Base-by-base conservation (phyloP, 2,888 invertebrate species). In the Mythimna vitellina region DNA sequence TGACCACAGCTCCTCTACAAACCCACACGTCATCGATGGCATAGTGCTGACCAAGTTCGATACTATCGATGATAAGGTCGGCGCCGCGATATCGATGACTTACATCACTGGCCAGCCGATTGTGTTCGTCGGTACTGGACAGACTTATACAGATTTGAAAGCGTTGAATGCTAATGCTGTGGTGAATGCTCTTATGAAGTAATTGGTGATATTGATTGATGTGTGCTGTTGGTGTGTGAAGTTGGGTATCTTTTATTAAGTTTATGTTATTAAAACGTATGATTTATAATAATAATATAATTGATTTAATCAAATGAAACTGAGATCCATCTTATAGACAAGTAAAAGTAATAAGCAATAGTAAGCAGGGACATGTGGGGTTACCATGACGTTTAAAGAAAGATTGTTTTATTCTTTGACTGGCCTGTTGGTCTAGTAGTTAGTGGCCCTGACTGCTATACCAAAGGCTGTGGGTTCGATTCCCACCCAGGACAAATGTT, bases 101-200 rank as follows among this genome's bases (percentile, higher is more conserved):
- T 99, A 99, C 93, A 99, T 99, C 80, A 99, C 99, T 0, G 99
- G 99, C 0, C 99, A 99, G 93, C 99, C 99, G 0, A 99, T 99
- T 68, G 99, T 99, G 60, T 99, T 99, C 92, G 99, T 99, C 22
- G 99, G 99, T 54, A 99, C 99, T 5, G 99, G 99, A 3, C 99
- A 99, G 96, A 99, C 99, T 0, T 99, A 99, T 94, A 98, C 99
- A 0, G 99, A 99, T 96, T 96, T 99, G 88, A 99, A 99, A 93
- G 99, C 99, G 73, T 97, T 99, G 84, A 99, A 99, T 93, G 99
- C 98, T 14, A 99, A 98, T 91, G 99, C 99, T 68, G 99, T 99
- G 56, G 99, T 99, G 8, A 98, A 98, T 90, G 98, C 99, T 70
- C 96, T 99, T 72, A 99, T 99, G 98, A 99, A 99, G 95, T 99